Evolutionary conservation across 2,888 invertebrate genomes (phyloP), one percentile per base, ranked within the genome.

Genomic region (Ceramica pisi): DNA sequence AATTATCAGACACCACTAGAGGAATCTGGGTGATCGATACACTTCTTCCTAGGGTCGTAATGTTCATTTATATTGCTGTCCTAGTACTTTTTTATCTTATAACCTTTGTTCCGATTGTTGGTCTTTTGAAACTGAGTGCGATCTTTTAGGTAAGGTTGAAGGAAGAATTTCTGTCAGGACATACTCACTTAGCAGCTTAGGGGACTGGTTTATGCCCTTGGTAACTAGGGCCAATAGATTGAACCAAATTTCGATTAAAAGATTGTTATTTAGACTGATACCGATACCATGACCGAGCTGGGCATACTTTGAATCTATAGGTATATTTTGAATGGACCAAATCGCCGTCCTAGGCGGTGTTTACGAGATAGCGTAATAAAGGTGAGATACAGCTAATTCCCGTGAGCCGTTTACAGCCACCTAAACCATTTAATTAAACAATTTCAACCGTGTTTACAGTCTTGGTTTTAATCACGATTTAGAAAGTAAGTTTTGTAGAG

Each of bases 281-380:
- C 14, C 19, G 35, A n/a, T 26, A 1, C 7, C 56, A 50, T 60
- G 23, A 53, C 38, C n/a, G 21, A 21, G 21, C 14, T 60, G 19
- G 51, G 16, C 31, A 31, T 51, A 57, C 31, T 12, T 62, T 16
- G 35, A 50, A 72, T 48, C 16, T 44, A 51, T 23, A 46, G 14
- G n/a, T n/a, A n/a, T n/a, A 23, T 21, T n/a, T 21, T 26, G 48
- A 53, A 67, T 69, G 66, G 8, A 26, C 44, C 50, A 72, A 78
- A 71, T 67, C 16, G 35, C 60, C 16, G 57, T 63, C 75, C 78
- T 62, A 63, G 59, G 8, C 26, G 35, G 70, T 75, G 71, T 83
- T 81, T 81, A 75, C 73, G 74, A 68, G 64, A 76, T 70, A 65
- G 63, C 26, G 68, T 67, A 76, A 76, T 84, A 80, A 80, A 78